Evolutionary conservation across 2,797 vertebrate genomes (phyloP).

Genomic region (Anguilla megastoma): DNA sequence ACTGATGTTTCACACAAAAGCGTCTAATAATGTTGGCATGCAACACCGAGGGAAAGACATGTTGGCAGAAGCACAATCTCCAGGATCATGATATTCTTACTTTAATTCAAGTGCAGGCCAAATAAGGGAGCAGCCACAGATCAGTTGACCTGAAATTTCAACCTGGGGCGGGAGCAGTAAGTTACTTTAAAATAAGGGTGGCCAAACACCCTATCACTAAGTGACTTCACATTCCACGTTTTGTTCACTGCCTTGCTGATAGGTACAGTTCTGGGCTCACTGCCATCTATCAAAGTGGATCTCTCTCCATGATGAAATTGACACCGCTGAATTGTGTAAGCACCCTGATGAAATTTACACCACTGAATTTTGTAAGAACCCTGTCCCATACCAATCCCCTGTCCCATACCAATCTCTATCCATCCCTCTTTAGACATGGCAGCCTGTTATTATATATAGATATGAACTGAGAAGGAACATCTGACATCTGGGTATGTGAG

Average conservation of each 20-base stretch:
- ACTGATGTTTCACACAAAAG: background rate
- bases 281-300: background rate
- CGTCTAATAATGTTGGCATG: background rate
- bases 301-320: background rate
- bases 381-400: background rate
- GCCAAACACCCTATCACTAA: background rate
- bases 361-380: background rate
- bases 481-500: background rate
- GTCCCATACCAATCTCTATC: background rate
- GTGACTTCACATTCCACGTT: background rate
- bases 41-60: background rate
- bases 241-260: slow-evolving; percentile 4
- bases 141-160: background rate
- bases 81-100: background rate
- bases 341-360: background rate
- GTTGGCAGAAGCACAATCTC: background rate
- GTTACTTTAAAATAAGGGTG: background rate
- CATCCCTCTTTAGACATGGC: background rate
- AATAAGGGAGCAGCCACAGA: background rate
- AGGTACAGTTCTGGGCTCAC: background rate
- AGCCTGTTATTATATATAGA: background rate
- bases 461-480: background rate
- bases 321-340: background rate
- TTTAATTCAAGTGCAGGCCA: slow-evolving; percentile 2
- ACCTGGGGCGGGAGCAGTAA: background rate